Evolutionary conservation across 2,797 vertebrate genomes (phyloP), one percentile per base, ranked within the genome.

Genomic region (Pangasius krempfi): DNA sequence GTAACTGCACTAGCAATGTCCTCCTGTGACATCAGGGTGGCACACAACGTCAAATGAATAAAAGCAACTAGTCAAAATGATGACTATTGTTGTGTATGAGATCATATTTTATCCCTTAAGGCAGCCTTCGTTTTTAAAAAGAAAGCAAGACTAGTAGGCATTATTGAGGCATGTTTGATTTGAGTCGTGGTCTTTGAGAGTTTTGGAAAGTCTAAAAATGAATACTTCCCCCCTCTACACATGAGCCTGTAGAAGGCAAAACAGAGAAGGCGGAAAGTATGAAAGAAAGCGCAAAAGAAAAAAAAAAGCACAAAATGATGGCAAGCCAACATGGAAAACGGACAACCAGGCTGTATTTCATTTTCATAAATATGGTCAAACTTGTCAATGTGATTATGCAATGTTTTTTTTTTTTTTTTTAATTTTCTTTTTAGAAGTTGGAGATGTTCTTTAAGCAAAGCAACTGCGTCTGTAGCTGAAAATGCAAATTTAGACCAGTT

Each of bases 401-500:
- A 76, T 58, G 14, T 0, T 18, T 30, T 54, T 58, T 91, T 89
- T 80, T 8, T 82, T 80, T 30, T 89, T 76, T 40, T 40, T 0
- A 4, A 25, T 81, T 78, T 50, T 44, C 40, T n/a, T 88, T 87
- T 80, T 50, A 82, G n/a, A 70, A 50, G 76, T 86, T 47, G 56
- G 76, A 85, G 84, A 89, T 90, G 68, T 82, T 78, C 84, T 80
- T 73, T 78, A 84, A 89, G 82, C 70, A 56, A 85, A 85, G 85
- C 88, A 52, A 54, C 70, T 47, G 86, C 75, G 76, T 79, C 72
- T 52, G 58, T 47, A 56, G 83, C 44, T 47, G 72, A 88, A 89
- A 60, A 87, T 88, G 81, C 88, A 88, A 73, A 91, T 91, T 89
- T 88, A 73, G 90, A 88, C 82, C 89, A 82, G 80, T 83, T 58